These are phyloP conservation scores for Tiaroga cobitis DNA, from an alignment of 2,797 vertebrate genomes.

Conservation along the genomic window DNA sequence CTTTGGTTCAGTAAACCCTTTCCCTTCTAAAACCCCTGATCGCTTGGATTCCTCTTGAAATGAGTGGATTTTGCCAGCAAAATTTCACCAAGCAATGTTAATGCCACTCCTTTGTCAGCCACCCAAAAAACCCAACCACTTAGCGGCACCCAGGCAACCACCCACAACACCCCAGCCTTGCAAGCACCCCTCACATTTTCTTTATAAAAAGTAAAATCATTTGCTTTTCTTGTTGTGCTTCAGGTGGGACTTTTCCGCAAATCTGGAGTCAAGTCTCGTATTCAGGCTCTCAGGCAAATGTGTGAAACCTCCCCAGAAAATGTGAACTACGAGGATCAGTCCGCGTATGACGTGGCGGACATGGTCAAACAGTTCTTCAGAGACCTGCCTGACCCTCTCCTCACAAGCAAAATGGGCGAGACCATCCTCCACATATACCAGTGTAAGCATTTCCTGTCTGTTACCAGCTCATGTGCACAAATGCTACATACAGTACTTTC, in stretches of 20 bases:
- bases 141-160: background rate
- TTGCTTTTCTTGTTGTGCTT: background rate
- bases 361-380: constrained; percentile 99
- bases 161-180: background rate
- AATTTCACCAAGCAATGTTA: background rate
- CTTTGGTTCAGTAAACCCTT: background rate
- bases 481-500: background rate
- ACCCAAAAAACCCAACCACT: background rate
- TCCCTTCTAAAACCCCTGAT: no score
- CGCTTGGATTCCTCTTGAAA: background rate
- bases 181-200: background rate
- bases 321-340: constrained; percentile 94
- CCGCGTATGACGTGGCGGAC: constrained; percentile 95
- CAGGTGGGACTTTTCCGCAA: constrained; percentile 98
- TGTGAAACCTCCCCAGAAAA: constrained; percentile 91
- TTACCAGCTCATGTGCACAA: background rate
- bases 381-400: constrained; percentile 94
- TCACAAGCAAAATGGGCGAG: constrained; percentile 96
- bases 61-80: background rate
- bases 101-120: background rate
- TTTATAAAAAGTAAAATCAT: background rate
- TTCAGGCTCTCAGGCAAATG: constrained; percentile 93
- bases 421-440: constrained; percentile 98
- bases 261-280: constrained; percentile 97
- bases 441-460: constrained; percentile 76